Percentiles rank a stretch among this genome's conserved stretches.
phyloP scores from a whole-genome alignment of 92 coral and sea anemone species.

The Phenganax marumi region DNA sequence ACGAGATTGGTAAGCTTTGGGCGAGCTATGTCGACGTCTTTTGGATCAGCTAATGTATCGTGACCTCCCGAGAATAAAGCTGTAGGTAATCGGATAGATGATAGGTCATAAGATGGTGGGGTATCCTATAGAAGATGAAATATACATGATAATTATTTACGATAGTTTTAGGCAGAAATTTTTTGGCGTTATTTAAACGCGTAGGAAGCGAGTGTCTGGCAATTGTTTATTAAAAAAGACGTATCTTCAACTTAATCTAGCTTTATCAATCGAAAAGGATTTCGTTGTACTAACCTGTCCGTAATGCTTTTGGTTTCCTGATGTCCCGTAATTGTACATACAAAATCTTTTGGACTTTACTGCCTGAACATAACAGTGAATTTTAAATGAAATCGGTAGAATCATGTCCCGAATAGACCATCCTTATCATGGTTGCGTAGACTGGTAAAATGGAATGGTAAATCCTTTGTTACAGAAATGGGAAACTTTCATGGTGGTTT shows the following conservation, averaged over 20 bases:
- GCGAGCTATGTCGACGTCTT: conserved; percentile 62
- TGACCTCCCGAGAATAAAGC: conserved; percentile 65
- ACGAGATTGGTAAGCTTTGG: conserved; percentile 52
- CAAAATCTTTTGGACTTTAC: conserved; percentile 61
- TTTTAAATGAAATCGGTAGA: background rate
- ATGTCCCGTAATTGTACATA: conserved; percentile 66
- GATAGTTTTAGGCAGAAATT: too few relatives aligned
- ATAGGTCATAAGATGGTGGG: conserved; percentile 63
- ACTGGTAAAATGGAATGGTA: too few relatives aligned
- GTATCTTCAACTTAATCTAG: background rate
- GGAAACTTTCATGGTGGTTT: too few relatives aligned
- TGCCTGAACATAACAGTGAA: conserved; percentile 36
- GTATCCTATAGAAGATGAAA: conserved; percentile 47
- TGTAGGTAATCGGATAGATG: conserved; percentile 59
- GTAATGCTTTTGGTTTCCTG: conserved; percentile 62
- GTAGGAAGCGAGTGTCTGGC: too few relatives aligned
- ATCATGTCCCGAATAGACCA: background rate
- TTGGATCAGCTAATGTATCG: conserved; percentile 73
- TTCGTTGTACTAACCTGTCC: conserved; percentile 61
- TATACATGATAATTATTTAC: background rate
- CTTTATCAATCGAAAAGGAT: too few relatives aligned
- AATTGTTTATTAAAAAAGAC: too few relatives aligned
- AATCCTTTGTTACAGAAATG: too few relatives aligned
- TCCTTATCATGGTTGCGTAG: background rate
- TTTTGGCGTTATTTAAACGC: too few relatives aligned